Base-by-base conservation (phyloP, 2,797 vertebrate species). In the Acanthornis magna region DNA sequence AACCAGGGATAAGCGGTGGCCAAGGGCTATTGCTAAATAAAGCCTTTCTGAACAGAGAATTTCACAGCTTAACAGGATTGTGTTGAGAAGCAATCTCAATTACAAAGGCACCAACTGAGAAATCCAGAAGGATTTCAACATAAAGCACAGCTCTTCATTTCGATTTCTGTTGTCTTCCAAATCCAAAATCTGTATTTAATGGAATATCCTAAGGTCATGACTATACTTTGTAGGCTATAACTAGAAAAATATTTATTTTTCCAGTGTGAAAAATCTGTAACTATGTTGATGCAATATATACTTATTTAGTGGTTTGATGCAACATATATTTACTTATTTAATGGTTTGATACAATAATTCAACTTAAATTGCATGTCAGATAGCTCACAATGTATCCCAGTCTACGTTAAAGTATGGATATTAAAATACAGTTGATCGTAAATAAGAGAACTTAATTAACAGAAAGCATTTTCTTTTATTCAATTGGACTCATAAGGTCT, bases 41-140 rank as follows among this genome's bases (percentile, higher is more conserved):
- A 95, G n/a, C 43, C 79, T 66, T 90, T 70, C 76, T 48, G 50
- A 93, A 62, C 20, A 66, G 73, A 77, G 84, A 48, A 85, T 91
- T 91, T 95, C 85, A 93, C 66, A 89, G 81, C 29, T 93, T 92
- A 92, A 91, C 17, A 38, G 75, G 88, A 90, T 95, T 95, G 61
- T 47, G 47, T 77, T 66, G 75, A 85, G 70, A 88, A 91, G 58
- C 61, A 65, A 54, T 27, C 78, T 85, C 81, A 88, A 19, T 91
- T 80, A 87, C 65, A 91, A 71, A 92, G 53, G 58, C 45, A 74
- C 16, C 32, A 47, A 51, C 75, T 77, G 72, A 76, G 81, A 95
- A 80, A 93, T 40, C 47, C 40, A 81, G 50, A 85, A 71, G 27
- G 61, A 51, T 51, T 89, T 93, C 54, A 61, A 32, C 11, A 45